These are phyloP conservation scores for Tetragnatha versicolor DNA, from an alignment of 1,140 invertebrate species.

Conservation along the genomic window DNA sequence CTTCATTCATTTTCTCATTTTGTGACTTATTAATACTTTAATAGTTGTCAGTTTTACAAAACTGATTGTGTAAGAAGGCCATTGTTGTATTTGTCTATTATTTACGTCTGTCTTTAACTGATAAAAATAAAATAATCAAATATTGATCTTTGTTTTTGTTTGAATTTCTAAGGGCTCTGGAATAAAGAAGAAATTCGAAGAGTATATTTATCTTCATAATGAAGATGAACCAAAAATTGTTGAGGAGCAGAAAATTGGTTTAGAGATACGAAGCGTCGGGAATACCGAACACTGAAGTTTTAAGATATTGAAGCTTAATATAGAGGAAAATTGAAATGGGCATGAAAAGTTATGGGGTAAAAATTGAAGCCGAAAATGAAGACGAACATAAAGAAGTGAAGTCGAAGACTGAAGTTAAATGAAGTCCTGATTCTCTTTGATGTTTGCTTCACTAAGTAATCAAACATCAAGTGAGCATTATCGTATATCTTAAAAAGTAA, in stretches of 20 bases:
- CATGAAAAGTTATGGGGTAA: not conserved
- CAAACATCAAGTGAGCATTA: slow-evolving; percentile 54
- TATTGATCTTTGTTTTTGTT: slow-evolving; percentile 53
- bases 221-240: slow-evolving; percentile 40
- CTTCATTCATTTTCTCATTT: slow-evolving; percentile 21
- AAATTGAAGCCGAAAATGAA: slow-evolving; percentile 20
- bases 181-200: slow-evolving; percentile 42
- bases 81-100: slow-evolving; percentile 10
- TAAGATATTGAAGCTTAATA: slow-evolving; percentile 35
- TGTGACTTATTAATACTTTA: not conserved
- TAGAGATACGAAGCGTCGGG: slow-evolving; percentile 16
- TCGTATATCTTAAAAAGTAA: too few species aligned
- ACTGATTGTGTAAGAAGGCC: not conserved
- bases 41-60: not conserved
- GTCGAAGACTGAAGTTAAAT: slow-evolving; percentile 47
- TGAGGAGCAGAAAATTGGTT: slow-evolving; percentile 37
- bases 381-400: slow-evolving; percentile 43
- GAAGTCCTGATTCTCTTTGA: slow-evolving; percentile 39
- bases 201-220: slow-evolving; percentile 41
- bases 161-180: slow-evolving; percentile 54
- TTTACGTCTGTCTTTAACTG: slow-evolving; percentile 16
- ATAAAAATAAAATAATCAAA: slow-evolving; percentile 45
- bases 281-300: slow-evolving; percentile 13
- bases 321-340: slow-evolving; percentile 19
- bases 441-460: slow-evolving; percentile 47